Evolutionary conservation across 2,888 invertebrate genomes (phyloP).

Genomic region (Tiliacea aurago): DNA sequence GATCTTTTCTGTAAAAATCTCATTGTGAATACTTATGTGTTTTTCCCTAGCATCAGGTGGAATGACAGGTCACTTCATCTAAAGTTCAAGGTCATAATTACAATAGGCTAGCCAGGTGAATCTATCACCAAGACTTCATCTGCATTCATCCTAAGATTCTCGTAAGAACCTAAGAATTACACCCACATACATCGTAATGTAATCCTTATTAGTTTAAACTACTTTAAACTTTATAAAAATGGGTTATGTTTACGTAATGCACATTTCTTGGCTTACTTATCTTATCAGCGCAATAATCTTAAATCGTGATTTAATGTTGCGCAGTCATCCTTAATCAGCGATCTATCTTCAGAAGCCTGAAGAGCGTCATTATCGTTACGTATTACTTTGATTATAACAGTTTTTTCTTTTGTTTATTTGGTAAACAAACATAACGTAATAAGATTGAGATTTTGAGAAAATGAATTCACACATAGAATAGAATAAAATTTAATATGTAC

Average conservation of each 20-base stretch:
- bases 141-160: not conserved
- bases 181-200: too few relatives aligned
- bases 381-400: slow-evolving; percentile 7
- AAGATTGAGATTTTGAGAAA: not conserved
- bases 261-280: slow-evolving; percentile 13
- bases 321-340: slow-evolving; percentile 28
- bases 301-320: slow-evolving; percentile 14
- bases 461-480: not conserved
- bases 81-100: too few relatives aligned
- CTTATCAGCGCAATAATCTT: slow-evolving; percentile 3
- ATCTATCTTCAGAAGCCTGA: not conserved
- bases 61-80: not conserved
- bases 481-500: too few relatives aligned
- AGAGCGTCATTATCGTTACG: not conserved
- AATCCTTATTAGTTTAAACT: not conserved
- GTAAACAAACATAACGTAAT: not conserved
- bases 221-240: not conserved
- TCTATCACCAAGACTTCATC: not conserved
- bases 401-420: not conserved
- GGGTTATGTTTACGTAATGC: not conserved
- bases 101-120: not conserved
- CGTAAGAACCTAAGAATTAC: too few relatives aligned
- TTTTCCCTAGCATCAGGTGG: not conserved
- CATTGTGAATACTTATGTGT: too few relatives aligned
- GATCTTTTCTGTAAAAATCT: not conserved